Conservation (phyloP, 1,140 invertebrate species). For the Theocolax elegans region DNA sequence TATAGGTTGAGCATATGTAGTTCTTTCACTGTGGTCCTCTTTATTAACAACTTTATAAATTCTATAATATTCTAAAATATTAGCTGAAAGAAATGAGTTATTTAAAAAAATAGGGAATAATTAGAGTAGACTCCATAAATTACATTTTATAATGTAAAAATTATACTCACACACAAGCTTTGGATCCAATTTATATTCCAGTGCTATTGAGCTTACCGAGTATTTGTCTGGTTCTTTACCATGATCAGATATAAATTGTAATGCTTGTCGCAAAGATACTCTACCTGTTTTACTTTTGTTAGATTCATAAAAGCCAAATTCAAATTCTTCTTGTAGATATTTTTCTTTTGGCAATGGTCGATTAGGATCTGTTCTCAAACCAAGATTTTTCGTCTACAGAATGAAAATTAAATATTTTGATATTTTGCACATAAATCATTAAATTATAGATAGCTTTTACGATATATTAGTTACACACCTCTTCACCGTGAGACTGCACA, state of each 20-base stretch:
- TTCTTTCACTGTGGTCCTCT: too few relatives aligned
- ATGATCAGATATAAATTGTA: slow-evolving; percentile 73
- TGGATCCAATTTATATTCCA: slow-evolving; percentile 74
- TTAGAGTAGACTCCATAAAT: too few relatives aligned
- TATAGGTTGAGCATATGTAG: neutral
- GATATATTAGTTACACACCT: slow-evolving; percentile 50
- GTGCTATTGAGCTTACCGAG: slow-evolving; percentile 71
- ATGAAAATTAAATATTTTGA: neutral
- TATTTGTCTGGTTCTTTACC: slow-evolving; percentile 70
- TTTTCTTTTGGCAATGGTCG: slow-evolving; percentile 66
- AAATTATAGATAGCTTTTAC: slow-evolving; percentile 6
- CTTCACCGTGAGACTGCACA: slow-evolving; percentile 71
- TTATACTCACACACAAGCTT: slow-evolving; percentile 69
- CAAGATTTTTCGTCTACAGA: slow-evolving; percentile 39
- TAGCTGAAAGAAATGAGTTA: slow-evolving; percentile 56
- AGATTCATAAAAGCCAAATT: slow-evolving; percentile 51
- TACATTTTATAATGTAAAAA: slow-evolving; percentile 24
- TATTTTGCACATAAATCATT: slow-evolving; percentile 13
- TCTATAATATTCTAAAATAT: slow-evolving; percentile 69
- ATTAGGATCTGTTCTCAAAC: slow-evolving; percentile 44
- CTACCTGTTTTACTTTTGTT: slow-evolving; percentile 55
- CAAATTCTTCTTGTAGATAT: slow-evolving; percentile 53
- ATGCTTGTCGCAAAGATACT: slow-evolving; percentile 57
- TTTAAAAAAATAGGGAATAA: neutral
- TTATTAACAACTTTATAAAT: slow-evolving; percentile 68